Base-by-base conservation (phyloP, 1,140 invertebrate species). In the Delia radicum region DNA sequence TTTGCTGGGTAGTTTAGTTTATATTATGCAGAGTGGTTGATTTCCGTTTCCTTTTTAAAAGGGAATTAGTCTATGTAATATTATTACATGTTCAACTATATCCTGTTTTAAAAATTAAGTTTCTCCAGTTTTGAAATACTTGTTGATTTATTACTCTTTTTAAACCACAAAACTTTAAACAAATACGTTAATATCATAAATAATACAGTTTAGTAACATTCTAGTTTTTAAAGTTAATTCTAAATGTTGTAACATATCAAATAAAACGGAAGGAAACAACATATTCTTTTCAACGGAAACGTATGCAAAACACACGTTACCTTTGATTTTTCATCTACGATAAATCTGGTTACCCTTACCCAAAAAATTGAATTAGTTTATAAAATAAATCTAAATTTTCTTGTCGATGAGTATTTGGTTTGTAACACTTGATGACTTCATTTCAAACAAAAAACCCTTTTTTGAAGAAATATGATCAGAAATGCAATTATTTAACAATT, bases 281-380 rank as follows among this genome's bases (percentile, higher is more conserved):
- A 33, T 33, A 24, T 33, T 33, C 29, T 28, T 3, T 18, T 18
- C 21, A 69, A 69, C 29, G 65, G 65, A 69, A 69, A 69, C 65
- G 21, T 37, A 69, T 69, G 65, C 65, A 69, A 69, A 69, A 69
- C 65, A 69, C 65, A 69, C 65, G 65, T 69, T 69, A 69, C 65
- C 65, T 69, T 69, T 69, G 29, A 33, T 69, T 33, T 33, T 28
- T 37, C 0, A 5, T 18, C 8, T n/a, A 24, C 55, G 7, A 48
- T 63, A 27, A 69, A 37, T 21, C 65, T 27, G 8, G 8, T 27
- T 63, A 10, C 12, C 28, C 62, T 69, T 69, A 18, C 15, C n/a
- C n/a, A n/a, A n/a, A n/a, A n/a, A n/a, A n/a, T n/a, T n/a, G n/a
- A n/a, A n/a, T n/a, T n/a, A n/a, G n/a, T 33, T 18, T 7, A 33